Evolutionary conservation across 2,888 invertebrate species (phyloP).

Genomic region (Acanthosepion lycidas): DNA sequence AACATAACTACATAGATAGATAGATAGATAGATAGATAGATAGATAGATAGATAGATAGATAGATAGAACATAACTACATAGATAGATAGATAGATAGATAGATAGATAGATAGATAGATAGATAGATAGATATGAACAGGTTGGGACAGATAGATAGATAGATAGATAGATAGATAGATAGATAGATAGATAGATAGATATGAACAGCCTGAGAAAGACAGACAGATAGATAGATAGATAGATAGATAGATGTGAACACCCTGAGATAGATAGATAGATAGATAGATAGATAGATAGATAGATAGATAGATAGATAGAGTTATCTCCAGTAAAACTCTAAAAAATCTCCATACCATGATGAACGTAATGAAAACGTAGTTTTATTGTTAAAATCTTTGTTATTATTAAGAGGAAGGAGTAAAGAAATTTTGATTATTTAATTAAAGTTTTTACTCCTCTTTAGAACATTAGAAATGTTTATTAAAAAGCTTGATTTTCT

Average conservation of each 20-base stretch:
- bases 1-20: too few species aligned
- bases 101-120: background rate
- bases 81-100: background rate
- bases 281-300: too few species aligned
- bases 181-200: background rate
- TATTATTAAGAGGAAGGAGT: too few species aligned
- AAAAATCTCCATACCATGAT: too few species aligned
- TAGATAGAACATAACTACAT: background rate
- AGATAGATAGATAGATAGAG: background rate
- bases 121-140: background rate
- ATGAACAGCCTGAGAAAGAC: background rate
- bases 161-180: background rate
- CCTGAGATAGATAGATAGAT: background rate
- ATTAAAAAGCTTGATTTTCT: too few species aligned
- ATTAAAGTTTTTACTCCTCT: too few species aligned
- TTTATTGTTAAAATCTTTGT: too few species aligned
- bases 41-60: background rate
- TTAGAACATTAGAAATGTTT: too few species aligned
- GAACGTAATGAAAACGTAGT: too few species aligned
- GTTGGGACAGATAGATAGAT: background rate
- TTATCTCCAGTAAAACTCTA: too few species aligned
- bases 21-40: background rate
- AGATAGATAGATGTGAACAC: background rate
- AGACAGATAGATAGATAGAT: background rate
- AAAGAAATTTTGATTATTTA: too few species aligned